These are phyloP conservation scores for Sceliomorpha sp. DNA, from an alignment of 2,888 invertebrate genomes.

Conservation along the genomic window DNA sequence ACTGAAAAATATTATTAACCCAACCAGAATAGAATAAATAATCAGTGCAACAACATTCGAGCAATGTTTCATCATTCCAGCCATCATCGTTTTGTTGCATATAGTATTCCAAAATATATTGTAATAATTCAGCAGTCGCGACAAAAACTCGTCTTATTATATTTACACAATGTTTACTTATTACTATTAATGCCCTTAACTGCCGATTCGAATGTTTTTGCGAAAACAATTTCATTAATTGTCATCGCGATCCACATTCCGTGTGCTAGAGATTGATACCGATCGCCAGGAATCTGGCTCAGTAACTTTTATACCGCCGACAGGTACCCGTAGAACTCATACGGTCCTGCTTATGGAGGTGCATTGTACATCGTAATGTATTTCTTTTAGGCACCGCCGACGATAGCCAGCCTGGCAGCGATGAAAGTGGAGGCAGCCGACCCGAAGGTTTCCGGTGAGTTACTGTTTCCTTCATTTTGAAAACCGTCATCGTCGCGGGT, in stretches of 20 bases:
- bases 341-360: slow-evolving; percentile 58
- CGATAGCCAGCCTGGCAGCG: slow-evolving; percentile 77
- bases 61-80: too few species aligned
- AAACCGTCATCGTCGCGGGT: slow-evolving; percentile 35
- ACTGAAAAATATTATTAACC: too few species aligned
- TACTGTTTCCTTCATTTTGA: slow-evolving; percentile 58
- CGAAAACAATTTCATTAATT: too few species aligned
- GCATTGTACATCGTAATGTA: slow-evolving; percentile 66
- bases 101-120: too few species aligned
- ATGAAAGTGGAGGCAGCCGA: slow-evolving; percentile 78
- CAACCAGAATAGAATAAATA: too few species aligned
- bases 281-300: slow-evolving; percentile 5
- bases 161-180: too few species aligned
- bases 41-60: too few species aligned
- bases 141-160: too few species aligned
- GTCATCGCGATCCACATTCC: slow-evolving; percentile 14
- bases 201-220: too few species aligned
- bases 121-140: too few species aligned
- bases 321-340: slow-evolving; percentile 24
- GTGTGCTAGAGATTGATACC: slow-evolving; percentile 22
- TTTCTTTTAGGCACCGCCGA: slow-evolving; percentile 76
- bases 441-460: slow-evolving; percentile 80
- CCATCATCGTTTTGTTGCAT: too few species aligned
- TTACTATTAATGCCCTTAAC: too few species aligned
- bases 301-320: slow-evolving; percentile 12